Conservation (phyloP, 92 coral and sea anemone species). For the Nematostella vectensis region DNA sequence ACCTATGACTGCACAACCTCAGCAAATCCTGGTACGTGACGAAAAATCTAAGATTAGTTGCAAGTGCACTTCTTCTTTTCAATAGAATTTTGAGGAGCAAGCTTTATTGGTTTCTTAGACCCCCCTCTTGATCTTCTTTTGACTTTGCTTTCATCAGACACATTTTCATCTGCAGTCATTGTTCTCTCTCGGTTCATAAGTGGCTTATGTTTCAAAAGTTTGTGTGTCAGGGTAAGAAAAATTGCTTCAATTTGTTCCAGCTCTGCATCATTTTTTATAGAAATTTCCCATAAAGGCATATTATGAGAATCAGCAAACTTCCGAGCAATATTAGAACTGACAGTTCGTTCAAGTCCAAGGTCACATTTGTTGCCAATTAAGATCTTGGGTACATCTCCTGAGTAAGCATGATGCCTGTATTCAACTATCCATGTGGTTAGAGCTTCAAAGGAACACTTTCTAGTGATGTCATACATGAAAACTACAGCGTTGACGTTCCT, state of each 20-base stretch:
- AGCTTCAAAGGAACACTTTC: constrained; percentile 73
- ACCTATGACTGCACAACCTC: too few relatives aligned
- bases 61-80: constrained; percentile 59
- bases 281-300: constrained; percentile 95
- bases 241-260: constrained; percentile 72
- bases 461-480: constrained; percentile 89
- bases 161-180: neutral
- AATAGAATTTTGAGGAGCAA: constrained; percentile 18
- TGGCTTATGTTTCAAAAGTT: constrained; percentile 61
- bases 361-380: constrained; percentile 95
- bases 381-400: constrained; percentile 70
- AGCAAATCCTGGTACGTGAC: too few relatives aligned
- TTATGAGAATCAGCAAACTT: constrained; percentile 81
- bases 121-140: constrained; percentile 16
- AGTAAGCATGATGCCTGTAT: constrained; percentile 70
- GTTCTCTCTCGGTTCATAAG: constrained; percentile 45
- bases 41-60: constrained; percentile 14
- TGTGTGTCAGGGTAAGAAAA: constrained; percentile 75
- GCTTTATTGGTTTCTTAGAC: constrained; percentile 40
- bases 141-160: constrained; percentile 16
- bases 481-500: constrained; percentile 95
- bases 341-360: constrained; percentile 59
- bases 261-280: constrained; percentile 87
- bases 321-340: constrained; percentile 80
- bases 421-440: constrained; percentile 72